Base-by-base conservation (phyloP, 2,888 invertebrate genomes). In the Taphrorychus bicolor region DNA sequence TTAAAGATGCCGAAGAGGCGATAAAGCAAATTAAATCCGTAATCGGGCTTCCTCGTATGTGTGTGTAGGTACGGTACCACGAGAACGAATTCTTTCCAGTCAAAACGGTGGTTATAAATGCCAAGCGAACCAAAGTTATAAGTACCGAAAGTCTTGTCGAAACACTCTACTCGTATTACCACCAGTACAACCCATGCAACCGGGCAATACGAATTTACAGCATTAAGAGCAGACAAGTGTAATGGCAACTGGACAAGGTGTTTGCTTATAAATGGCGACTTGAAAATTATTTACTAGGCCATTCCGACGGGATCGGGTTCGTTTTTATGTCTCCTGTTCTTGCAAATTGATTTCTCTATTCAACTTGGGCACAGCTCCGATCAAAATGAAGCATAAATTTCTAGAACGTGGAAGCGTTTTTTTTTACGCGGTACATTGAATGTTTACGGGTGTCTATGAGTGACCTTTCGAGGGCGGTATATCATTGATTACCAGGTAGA, bases 211-310 rank as follows among this genome's bases (percentile, higher is more conserved):
- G 59, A 74, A 76, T 76, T 76, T 75, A 76, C 75, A 75, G 66
- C 72, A 70, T 72, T 72, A 66, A 66, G 74, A 77, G 70, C 73
- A 74, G 77, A 77, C 77, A 78, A 73, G 74, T 78, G 78, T 78
- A 78, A 77, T 77, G 74, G 75, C 74, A 72, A 74, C 75, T 74
- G 67, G 76, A 78, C 78, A 78, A 76, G 78, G 76, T 77, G 78
- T 77, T 78, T 74, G 76, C 77, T 78, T 77, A 78, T 77, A 76
- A 78, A 77, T 76, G 77, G 76, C 76, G 77, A 77, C 77, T 76
- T 74, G 76, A 63, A 77, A 76, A 77, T 78, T 76, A 78, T 78
- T 78, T 77, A 77, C 76, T 74, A 73, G 60, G 75, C 76, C 74
- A 74, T 73, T 75, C 71, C 72, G 59, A 65, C 70, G 49, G 60